Percentiles rank a stretch among this genome's conserved stretches.
These are phyloP conservation scores for Cottus gobio DNA, from an alignment of 2,113 vertebrate species.

Conservation along the genomic window DNA sequence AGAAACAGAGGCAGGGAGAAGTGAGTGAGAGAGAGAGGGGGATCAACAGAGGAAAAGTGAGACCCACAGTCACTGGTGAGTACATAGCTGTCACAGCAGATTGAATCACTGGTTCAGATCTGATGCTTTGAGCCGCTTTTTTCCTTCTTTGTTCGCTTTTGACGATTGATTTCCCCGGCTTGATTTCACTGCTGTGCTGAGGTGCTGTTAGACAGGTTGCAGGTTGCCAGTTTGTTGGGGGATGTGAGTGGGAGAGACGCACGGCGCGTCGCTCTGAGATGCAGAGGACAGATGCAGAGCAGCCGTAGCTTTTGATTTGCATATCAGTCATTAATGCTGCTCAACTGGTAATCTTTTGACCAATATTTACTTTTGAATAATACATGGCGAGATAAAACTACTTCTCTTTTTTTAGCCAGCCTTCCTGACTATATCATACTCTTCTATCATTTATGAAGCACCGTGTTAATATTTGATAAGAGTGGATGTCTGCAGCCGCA, in stretches of 20 bases:
- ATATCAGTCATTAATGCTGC: conserved; percentile 47
- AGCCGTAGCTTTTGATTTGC: conserved; percentile 47
- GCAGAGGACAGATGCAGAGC: conserved; percentile 44
- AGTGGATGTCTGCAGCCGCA: conserved; percentile 61
- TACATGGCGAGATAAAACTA: conserved; percentile 23
- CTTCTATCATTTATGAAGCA: conserved; percentile 67
- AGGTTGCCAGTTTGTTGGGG: conserved; percentile 59
- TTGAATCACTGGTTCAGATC: conserved; percentile 51
- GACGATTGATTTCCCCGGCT: conserved; percentile 45
- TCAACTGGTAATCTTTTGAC: conserved; percentile 12
- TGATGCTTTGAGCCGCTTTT: conserved; percentile 53
- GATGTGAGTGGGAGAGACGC: conserved; percentile 39
- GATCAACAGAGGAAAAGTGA: conserved; percentile 73
- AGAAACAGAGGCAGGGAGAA: conserved; percentile 34
- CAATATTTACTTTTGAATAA: conserved; percentile 48
- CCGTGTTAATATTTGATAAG: conserved; percentile 80
- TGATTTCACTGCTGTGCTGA: conserved; percentile 29
- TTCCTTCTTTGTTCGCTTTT: conserved; percentile 52
- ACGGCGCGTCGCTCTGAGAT: conserved; percentile 9
- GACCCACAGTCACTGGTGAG: conserved; percentile 79
- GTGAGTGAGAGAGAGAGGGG: conserved; percentile 45
- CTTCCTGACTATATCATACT: conserved; percentile 54
- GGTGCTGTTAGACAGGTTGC: conserved; percentile 72
- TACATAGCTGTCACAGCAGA: conserved; percentile 70
- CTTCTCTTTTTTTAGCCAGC: conserved; percentile 26